phyloP scores from a whole-genome alignment of 2,888 invertebrate genomes.

The Ametastegia equiseti region DNA sequence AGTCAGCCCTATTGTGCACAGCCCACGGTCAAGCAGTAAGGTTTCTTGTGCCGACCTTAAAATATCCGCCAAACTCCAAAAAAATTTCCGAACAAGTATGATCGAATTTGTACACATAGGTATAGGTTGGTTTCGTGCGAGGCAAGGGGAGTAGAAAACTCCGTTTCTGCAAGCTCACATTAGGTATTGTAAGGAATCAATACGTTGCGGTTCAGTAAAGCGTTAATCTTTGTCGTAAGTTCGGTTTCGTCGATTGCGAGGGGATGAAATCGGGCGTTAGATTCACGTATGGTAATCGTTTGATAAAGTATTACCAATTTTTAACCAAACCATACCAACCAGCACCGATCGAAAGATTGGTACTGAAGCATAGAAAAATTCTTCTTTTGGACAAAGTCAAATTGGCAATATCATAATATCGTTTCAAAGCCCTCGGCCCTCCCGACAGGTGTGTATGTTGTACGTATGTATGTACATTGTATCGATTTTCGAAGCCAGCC shows the following conservation, averaged over 20 bases:
- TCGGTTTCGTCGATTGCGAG: neutral
- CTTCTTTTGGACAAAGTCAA: neutral
- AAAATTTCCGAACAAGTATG: neutral
- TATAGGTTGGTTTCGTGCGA: neutral
- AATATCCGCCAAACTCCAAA: neutral
- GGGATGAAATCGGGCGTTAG: neutral
- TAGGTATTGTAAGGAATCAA: neutral
- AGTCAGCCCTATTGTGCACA: conserved; percentile 6
- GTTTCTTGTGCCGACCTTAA: conserved; percentile 7
- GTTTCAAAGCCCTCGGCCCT: neutral
- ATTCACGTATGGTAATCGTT: neutral
- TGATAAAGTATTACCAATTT: neutral
- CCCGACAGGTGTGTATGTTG: neutral
- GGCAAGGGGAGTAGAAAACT: neutral
- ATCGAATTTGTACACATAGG: neutral
- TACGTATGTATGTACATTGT: neutral
- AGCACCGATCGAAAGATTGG: neutral
- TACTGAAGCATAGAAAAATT: neutral
- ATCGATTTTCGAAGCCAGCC: conserved; percentile 35
- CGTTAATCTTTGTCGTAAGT: neutral
- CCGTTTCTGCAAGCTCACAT: neutral
- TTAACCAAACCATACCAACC: neutral
- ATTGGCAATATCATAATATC: neutral
- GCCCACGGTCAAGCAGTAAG: neutral
- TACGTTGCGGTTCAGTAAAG: neutral